phyloP scores from a whole-genome alignment of 2,797 vertebrate species.

The Spinus pinus region DNA sequence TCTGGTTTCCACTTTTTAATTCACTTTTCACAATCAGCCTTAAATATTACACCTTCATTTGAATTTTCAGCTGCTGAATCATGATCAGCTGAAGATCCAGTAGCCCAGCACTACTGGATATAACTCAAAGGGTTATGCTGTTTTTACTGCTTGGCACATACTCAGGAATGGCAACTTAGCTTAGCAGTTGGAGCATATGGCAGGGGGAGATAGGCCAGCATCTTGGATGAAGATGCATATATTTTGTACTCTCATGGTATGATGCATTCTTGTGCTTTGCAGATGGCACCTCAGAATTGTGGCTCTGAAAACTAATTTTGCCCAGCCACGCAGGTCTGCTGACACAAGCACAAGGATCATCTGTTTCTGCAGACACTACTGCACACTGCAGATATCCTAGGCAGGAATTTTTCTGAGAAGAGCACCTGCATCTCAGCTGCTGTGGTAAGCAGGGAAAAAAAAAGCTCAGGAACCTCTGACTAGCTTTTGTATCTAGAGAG shows the following conservation, averaged over 20 bases:
- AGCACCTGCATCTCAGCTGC: neutral
- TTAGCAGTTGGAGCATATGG: constrained; percentile 45
- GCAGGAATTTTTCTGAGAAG: constrained; percentile 11
- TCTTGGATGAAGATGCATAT: constrained; percentile 47
- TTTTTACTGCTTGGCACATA: constrained; percentile 28
- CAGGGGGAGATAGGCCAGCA: constrained; percentile 52
- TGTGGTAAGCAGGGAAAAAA: neutral
- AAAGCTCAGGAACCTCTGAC: neutral
- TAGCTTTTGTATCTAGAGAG: neutral
- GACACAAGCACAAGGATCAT: constrained; percentile 39
- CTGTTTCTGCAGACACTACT: neutral
- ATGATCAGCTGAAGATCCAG: neutral
- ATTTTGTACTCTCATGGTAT: constrained; percentile 52
- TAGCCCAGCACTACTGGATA: neutral
- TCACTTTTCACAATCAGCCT: neutral
- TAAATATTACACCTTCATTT: neutral
- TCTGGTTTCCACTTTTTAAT: neutral
- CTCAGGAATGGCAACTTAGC: constrained; percentile 50
- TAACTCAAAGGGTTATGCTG: constrained; percentile 4
- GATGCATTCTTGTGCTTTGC: constrained; percentile 63
- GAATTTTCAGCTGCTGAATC: constrained; percentile 34
- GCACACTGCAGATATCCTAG: constrained; percentile 14
- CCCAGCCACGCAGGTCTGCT: constrained; percentile 42
- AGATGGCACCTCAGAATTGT: constrained; percentile 37
- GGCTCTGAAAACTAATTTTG: constrained; percentile 36